Base-by-base conservation (phyloP, 2,888 invertebrate species). In the Rugalucina vietnamica region DNA sequence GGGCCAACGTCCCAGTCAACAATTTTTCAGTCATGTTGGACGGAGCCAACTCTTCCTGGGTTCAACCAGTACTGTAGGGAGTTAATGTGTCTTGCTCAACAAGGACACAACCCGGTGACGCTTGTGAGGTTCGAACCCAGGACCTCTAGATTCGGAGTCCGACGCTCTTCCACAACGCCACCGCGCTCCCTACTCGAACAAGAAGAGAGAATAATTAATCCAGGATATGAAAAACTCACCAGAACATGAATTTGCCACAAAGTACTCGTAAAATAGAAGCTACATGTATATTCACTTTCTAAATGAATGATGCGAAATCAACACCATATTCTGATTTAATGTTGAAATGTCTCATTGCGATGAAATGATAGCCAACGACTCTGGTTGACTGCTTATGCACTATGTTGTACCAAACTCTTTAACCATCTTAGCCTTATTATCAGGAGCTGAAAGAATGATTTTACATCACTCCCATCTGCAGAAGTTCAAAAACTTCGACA, bases 261-360 rank as follows among this genome's bases (percentile, higher is more conserved):
- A 60, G 60, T 60, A 27, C 5, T 21, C 80, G 49, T 34, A 24
- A 4, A 36, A 32, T 54, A 18, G 1, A 18, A 14, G 43, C 14
- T 71, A 36, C 36, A 32, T 34, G 39, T 71, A 36, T 36, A 32
- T 34, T 27, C 36, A 75, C 5, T 79, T 74, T 71, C n/a, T 79
- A 10, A n/a, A 74, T 10, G 24, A 60, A 37, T 32, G 69, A 21
- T 49, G 73, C 29, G 32, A 32, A 5, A 39, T n/a, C 32, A 79
- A 79, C 74, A 39, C 65, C 21, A 80, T 75, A 34, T 80, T 80
- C 50, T 21, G 69, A n/a, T 50, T 80, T 49, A 75, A 80, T 36
- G n/a, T 10, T 36, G 80, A 79, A 14, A 80, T 80, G 80, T 34
- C 49, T 24, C 80, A 80, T 27, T 80, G 80, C 70, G 80, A 74